Evolutionary conservation across 1,140 invertebrate species (phyloP).

Genomic region (Nephotettix cincticeps): DNA sequence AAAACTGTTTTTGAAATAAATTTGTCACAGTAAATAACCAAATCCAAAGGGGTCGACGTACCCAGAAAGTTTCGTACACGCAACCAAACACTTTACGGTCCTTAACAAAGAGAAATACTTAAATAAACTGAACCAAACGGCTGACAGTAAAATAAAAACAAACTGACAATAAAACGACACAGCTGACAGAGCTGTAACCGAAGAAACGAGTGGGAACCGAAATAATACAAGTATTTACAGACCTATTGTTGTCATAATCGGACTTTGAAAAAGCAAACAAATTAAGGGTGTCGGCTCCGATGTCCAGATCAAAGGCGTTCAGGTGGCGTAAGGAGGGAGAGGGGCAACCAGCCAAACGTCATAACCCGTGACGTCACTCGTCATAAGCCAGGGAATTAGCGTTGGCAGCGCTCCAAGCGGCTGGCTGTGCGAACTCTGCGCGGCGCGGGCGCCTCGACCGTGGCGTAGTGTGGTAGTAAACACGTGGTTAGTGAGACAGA

Average conservation of each 20-base stretch:
- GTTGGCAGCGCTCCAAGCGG: neutral
- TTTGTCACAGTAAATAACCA: too few species aligned
- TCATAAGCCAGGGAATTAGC: neutral
- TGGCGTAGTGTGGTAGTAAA: neutral
- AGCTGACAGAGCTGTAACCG: slow-evolving; percentile 10
- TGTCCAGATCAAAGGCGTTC: neutral
- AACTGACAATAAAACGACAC: too few species aligned
- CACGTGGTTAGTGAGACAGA: neutral
- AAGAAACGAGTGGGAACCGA: neutral
- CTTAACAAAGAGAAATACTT: too few species aligned
- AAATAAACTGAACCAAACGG: too few species aligned
- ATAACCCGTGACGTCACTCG: neutral
- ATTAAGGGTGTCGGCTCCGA: neutral
- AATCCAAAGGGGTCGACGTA: too few species aligned
- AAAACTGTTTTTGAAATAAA: too few species aligned
- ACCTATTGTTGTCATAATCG: neutral
- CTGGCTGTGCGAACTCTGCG: too few species aligned
- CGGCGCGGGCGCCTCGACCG: neutral
- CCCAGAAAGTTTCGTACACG: too few species aligned
- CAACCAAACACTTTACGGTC: too few species aligned
- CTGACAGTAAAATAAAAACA: too few species aligned
- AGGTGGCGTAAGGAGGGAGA: neutral
- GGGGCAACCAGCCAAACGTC: neutral
- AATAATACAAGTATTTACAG: neutral
- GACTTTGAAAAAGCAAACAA: slow-evolving; percentile 1